A percentile compares a stretch with the other conserved stretches of the same genome.
These are phyloP conservation scores for Rhynchophorus ferrugineus DNA, from an alignment of 1,140 invertebrate species.

Conservation along the genomic window DNA sequence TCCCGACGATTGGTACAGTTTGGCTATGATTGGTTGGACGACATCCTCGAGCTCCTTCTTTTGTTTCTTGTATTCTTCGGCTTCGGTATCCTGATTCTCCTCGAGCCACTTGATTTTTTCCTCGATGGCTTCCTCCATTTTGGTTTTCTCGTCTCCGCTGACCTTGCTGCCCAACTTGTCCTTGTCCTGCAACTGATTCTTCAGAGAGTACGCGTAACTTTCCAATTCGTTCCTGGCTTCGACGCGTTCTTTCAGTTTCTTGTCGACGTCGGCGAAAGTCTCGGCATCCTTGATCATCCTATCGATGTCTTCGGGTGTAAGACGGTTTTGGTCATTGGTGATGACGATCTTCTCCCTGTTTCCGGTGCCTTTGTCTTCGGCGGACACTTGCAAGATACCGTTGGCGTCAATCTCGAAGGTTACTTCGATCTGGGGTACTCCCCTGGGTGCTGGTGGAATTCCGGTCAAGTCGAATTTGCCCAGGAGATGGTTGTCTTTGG, in stretches of 20 bases:
- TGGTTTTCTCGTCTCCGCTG: slow-evolving; percentile 85
- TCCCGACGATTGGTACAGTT: slow-evolving; percentile 85
- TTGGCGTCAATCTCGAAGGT: slow-evolving; percentile 99
- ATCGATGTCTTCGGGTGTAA: slow-evolving; percentile 97
- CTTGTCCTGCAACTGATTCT: slow-evolving; percentile 96
- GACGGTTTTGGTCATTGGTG: slow-evolving; percentile 94
- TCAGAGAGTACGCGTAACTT: slow-evolving; percentile 95
- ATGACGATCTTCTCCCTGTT: slow-evolving; percentile 98
- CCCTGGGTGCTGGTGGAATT: slow-evolving; percentile 93
- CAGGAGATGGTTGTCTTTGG: slow-evolving; percentile 97
- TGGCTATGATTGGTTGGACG: slow-evolving; percentile 95
- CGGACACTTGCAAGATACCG: slow-evolving; percentile 85
- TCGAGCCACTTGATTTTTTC: slow-evolving; percentile 98
- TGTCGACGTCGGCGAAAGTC: slow-evolving; percentile 97
- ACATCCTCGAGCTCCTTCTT: slow-evolving; percentile 96
- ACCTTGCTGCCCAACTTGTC: slow-evolving; percentile 95
- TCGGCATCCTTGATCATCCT: slow-evolving; percentile 98
- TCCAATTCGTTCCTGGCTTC: slow-evolving; percentile 94
- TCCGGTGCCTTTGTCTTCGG: slow-evolving; percentile 97
- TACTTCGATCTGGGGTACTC: slow-evolving; percentile 98
- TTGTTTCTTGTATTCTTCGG: slow-evolving; percentile 91
- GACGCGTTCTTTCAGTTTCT: slow-evolving; percentile 93
- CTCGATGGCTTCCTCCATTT: slow-evolving; percentile 93
- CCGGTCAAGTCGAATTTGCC: slow-evolving; percentile 96
- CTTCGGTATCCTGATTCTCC: slow-evolving; percentile 87